phyloP scores from a whole-genome alignment of 2,888 invertebrate species.

The Copidosoma aretas region DNA sequence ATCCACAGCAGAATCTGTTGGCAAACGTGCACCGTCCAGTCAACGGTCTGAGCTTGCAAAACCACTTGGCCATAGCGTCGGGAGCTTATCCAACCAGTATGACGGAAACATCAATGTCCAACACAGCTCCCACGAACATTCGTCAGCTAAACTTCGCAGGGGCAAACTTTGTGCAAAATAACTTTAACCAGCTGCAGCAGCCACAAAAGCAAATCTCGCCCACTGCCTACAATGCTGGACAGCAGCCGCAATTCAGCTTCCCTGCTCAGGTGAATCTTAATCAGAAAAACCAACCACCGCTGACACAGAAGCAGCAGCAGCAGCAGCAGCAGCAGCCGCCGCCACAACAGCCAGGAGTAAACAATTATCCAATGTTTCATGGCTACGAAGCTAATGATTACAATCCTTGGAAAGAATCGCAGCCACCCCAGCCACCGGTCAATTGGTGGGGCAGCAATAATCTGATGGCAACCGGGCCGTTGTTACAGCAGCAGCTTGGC shows the following conservation, averaged over 20 bases:
- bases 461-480: slow-evolving; percentile 22
- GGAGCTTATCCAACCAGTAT: slow-evolving; percentile 22
- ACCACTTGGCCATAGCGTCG: slow-evolving; percentile 24
- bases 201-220: slow-evolving; percentile 51
- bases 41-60: slow-evolving; percentile 29
- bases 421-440: slow-evolving; percentile 52
- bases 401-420: slow-evolving; percentile 56
- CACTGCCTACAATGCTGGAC: slow-evolving; percentile 42
- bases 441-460: slow-evolving; percentile 53
- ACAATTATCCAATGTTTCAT: slow-evolving; percentile 50
- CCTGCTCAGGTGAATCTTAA: slow-evolving; percentile 45
- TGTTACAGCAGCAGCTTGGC: slow-evolving; percentile 20
- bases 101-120: slow-evolving; percentile 20
- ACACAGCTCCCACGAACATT: neutral
- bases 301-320: too few relatives aligned
- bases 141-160: slow-evolving; percentile 28
- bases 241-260: slow-evolving; percentile 47
- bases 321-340: too few relatives aligned
- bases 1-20: slow-evolving; percentile 26
- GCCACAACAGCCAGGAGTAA: slow-evolving; percentile 36
- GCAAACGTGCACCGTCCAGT: slow-evolving; percentile 20
- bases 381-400: slow-evolving; percentile 54
- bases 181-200: slow-evolving; percentile 46
- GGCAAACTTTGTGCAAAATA: slow-evolving; percentile 47
- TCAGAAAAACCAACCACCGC: slow-evolving; percentile 40